Conservation (phyloP, 2,113 vertebrate species). For the Burhinus oedicnemus region DNA sequence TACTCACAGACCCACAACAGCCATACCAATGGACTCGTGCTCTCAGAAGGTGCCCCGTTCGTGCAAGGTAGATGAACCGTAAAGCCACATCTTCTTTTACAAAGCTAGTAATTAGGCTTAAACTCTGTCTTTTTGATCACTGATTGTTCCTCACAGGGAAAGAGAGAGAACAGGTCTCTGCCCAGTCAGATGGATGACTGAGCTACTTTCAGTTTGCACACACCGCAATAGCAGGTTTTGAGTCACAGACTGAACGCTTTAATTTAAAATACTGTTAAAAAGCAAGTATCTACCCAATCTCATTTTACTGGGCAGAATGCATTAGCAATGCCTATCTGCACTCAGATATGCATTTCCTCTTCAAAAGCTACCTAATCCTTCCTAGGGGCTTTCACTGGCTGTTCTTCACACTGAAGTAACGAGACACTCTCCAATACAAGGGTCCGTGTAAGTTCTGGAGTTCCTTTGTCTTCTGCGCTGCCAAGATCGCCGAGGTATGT, state of each 20-base stretch:
- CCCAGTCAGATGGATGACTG: not conserved
- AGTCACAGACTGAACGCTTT: fast-evolving
- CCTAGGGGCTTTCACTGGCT: not conserved
- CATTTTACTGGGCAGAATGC: not conserved
- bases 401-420: not conserved
- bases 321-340: not conserved
- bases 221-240: not conserved
- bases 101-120: not conserved
- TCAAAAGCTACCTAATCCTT: not conserved
- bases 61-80: not conserved
- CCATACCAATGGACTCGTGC: not conserved
- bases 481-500: not conserved
- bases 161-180: not conserved
- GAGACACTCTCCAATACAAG: not conserved
- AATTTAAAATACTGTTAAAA: not conserved
- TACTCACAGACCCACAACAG: not conserved
- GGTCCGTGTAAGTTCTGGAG: not conserved
- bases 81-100: not conserved
- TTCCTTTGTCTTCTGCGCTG: not conserved
- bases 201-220: constrained; percentile 37
- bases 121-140: not conserved
- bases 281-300: not conserved
- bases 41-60: not conserved
- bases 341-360: not conserved
- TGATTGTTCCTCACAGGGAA: fast-evolving